Evolutionary conservation across 2,797 vertebrate genomes (phyloP).

Genomic region (Scarus forsteni): DNA sequence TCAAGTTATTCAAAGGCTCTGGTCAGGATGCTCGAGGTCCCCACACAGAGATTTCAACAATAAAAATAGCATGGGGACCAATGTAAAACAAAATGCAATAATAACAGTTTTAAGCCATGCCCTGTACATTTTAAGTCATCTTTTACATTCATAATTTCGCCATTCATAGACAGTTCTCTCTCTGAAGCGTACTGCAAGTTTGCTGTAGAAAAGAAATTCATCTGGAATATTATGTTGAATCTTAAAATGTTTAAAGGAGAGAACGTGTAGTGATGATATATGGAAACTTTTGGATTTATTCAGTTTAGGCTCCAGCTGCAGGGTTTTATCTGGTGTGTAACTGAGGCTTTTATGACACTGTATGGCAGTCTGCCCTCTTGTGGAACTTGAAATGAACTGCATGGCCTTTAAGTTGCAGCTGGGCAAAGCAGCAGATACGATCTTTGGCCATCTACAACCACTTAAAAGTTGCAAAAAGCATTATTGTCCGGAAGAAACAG

Average conservation of each 20-base stretch:
- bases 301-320: background rate
- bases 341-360: background rate
- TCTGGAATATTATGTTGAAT: background rate
- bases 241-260: background rate
- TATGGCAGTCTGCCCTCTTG: constrained; percentile 50
- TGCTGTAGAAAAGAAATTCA: background rate
- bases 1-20: no score
- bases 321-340: no score
- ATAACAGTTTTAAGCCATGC: no score
- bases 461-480: background rate
- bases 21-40: no score
- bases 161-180: background rate
- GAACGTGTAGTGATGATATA: background rate
- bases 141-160: background rate
- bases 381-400: constrained; percentile 20
- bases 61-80: no score
- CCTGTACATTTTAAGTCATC: no score
- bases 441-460: background rate
- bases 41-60: no score
- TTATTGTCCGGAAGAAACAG: background rate
- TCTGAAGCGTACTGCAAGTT: no score
- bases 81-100: no score
- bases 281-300: background rate
- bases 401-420: background rate
- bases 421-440: background rate